These are phyloP conservation scores for Caenorhabditis sp. DNA, from an alignment of 2,888 invertebrate species.

Conservation along the genomic window DNA sequence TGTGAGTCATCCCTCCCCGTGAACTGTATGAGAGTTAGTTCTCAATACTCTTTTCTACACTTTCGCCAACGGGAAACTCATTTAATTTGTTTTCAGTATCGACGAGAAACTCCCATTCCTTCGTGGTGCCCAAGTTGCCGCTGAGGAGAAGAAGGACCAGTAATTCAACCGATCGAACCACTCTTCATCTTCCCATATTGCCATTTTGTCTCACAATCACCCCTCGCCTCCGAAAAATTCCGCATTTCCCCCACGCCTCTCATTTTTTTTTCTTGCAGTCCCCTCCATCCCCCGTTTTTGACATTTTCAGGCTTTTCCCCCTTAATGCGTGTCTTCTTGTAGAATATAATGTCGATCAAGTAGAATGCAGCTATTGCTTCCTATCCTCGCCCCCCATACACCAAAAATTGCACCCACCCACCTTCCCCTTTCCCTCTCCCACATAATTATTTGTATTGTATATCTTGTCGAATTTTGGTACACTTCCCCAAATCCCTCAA, in stretches of 20 bases:
- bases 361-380: constrained; percentile 53
- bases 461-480: constrained; percentile 56
- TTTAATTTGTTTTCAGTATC: constrained; percentile 66
- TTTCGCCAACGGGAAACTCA: too few relatives aligned
- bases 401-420: constrained; percentile 7
- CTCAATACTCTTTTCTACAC: too few relatives aligned
- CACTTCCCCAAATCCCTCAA: constrained; percentile 27
- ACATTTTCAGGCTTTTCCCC: constrained; percentile 59
- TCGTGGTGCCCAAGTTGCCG: constrained; percentile 70
- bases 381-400: background rate
- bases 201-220: constrained; percentile 32
- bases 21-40: too few relatives aligned
- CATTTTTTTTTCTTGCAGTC: background rate
- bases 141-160: constrained; percentile 76
- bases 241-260: constrained; percentile 34
- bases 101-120: constrained; percentile 81
- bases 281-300: constrained; percentile 22
- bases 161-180: constrained; percentile 50
- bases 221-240: constrained; percentile 32
- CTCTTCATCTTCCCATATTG: constrained; percentile 18
- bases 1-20: too few relatives aligned
- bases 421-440: constrained; percentile 7
- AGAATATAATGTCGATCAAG: constrained; percentile 60
- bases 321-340: constrained; percentile 60
- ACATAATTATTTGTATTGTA: constrained; percentile 63